Evolutionary conservation across 2,797 vertebrate genomes (phyloP).

Genomic region (Chaetophractus vellerosus): DNA sequence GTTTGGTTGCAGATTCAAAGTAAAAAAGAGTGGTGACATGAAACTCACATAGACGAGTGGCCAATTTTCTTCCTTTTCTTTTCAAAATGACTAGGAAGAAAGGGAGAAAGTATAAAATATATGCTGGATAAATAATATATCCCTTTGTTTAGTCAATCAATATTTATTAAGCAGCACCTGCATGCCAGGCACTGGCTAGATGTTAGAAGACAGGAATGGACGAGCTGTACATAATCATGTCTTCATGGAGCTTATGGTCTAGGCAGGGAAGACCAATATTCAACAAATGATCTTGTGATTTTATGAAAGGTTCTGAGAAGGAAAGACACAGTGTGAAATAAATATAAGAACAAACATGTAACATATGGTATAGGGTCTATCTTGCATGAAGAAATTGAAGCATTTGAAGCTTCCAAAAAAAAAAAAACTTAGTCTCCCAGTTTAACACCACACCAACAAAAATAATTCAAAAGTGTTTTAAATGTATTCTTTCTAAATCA

Average conservation of each 20-base stretch:
- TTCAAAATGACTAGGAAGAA: not conserved
- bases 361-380: not conserved
- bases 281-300: not conserved
- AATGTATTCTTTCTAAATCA: constrained; percentile 15
- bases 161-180: not conserved
- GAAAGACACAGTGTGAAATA: constrained; percentile 29
- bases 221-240: not conserved
- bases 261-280: not conserved
- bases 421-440: not conserved
- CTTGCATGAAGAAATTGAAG: constrained; percentile 38
- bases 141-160: constrained; percentile 2
- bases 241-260: not conserved
- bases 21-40: not conserved
- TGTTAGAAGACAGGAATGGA: not conserved
- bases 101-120: not conserved
- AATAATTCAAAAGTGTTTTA: constrained; percentile 13
- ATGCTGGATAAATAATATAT: not conserved
- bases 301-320: not conserved
- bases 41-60: not conserved
- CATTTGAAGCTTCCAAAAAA: constrained; percentile 21
- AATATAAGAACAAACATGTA: constrained; percentile 26
- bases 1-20: not conserved
- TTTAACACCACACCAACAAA: constrained; percentile 56
- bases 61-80: not conserved
- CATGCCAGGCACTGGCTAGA: not conserved